phyloP scores from a whole-genome alignment of 2,797 vertebrate genomes.

The Hylomyscus alleni region DNA sequence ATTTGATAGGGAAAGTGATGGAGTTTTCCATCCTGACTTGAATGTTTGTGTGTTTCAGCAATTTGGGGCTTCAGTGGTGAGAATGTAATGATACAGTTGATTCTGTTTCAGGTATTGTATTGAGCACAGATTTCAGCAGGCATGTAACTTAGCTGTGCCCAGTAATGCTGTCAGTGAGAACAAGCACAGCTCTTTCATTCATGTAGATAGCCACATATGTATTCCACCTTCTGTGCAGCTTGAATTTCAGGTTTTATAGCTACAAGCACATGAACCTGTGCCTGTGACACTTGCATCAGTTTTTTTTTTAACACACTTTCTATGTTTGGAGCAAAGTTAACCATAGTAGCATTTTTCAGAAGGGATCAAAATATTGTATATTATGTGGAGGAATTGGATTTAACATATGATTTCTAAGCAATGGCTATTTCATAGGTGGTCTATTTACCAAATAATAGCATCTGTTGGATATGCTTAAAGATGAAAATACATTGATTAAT shows the following conservation, averaged over 20 bases:
- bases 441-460: slow-evolving; percentile 41
- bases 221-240: slow-evolving; percentile 22
- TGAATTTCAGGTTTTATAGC: slow-evolving; percentile 39
- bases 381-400: slow-evolving; percentile 30
- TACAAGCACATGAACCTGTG: background rate
- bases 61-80: slow-evolving; percentile 20
- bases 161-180: background rate
- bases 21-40: background rate
- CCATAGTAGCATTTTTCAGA: background rate
- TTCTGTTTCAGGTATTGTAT: slow-evolving; percentile 20
- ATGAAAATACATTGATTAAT: background rate
- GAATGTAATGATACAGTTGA: background rate
- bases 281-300: background rate
- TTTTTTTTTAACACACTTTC: slow-evolving; percentile 49
- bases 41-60: slow-evolving; percentile 8
- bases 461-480: background rate
- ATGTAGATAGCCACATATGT: background rate
- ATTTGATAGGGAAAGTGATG: slow-evolving; percentile 38
- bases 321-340: background rate
- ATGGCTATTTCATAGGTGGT: background rate
- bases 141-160: background rate
- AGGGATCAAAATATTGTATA: background rate
- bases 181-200: background rate
- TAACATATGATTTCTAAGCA: slow-evolving; percentile 48
- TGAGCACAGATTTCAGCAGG: slow-evolving; percentile 27